Evolutionary conservation across 2,797 vertebrate species (phyloP).

Genomic region (Parauchenoglanis punctatus): DNA sequence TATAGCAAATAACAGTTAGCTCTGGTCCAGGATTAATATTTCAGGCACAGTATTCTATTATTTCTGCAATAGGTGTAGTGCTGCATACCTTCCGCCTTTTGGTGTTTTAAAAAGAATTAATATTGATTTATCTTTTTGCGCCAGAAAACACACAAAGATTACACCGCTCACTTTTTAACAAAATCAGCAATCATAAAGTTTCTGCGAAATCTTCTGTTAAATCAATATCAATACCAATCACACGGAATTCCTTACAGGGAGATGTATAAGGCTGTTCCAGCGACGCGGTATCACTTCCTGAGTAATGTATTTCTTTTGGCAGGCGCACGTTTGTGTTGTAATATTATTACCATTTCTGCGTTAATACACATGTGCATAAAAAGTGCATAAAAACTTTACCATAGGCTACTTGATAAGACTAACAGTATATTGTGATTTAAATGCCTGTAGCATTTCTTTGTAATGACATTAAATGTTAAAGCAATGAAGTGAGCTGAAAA

Average conservation of each 20-base stretch:
- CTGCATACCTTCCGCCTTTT: background rate
- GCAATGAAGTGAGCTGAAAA: background rate
- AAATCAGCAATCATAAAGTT: background rate
- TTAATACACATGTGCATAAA: background rate
- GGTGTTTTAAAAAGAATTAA: slow-evolving; percentile 7
- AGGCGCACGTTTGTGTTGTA: background rate
- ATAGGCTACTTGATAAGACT: background rate
- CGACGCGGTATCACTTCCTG: background rate
- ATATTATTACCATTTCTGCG: background rate
- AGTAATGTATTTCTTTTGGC: background rate
- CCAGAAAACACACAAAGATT: background rate
- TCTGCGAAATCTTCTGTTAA: background rate
- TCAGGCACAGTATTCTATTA: background rate
- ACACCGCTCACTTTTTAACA: background rate
- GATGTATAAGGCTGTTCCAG: background rate
- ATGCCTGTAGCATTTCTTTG: too few species aligned
- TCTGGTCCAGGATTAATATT: background rate
- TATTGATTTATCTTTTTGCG: background rate
- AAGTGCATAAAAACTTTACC: background rate
- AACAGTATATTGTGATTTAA: background rate
- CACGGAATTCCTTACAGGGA: background rate
- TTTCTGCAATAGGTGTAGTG: background rate
- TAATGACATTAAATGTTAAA: background rate
- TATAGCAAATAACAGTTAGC: background rate
- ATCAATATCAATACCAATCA: background rate